Evolutionary conservation across 2,113 vertebrate species (phyloP), one percentile per base, ranked within the genome.

Genomic region (Microtus ochrogaster): DNA sequence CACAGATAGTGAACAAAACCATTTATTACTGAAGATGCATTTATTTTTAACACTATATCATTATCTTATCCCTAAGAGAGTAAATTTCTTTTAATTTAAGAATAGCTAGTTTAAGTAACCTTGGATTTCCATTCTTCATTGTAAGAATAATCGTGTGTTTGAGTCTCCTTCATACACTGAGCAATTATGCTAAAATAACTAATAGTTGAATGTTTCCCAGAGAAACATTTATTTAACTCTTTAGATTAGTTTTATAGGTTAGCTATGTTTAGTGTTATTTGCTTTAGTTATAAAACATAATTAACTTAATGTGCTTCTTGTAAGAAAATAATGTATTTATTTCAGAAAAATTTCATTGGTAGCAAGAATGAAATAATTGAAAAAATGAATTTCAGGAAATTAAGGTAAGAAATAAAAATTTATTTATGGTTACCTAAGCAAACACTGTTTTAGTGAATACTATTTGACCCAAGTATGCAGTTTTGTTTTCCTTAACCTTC

Each of bases 121-220:
- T 73, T 78, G 58, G 52, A 95, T 97, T 94, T 93, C 14, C 7
- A 86, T 55, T 90, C 70, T 79, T 72, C 3, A 61, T 87, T 73
- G 72, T 90, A 77, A 83, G 76, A 94, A 73, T 52, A 97, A 72
- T 92, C 95, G 85, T 97, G 3, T 30, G 52, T 92, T 96, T 70
- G 73, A 93, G 93, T 93, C 22, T 93, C 26, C 78, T 87, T 49
- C 44, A 84, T 79, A 86, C 74, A 94, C 68, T 77, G 55, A 95
- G 24, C 44, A 95, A 91, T 97, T 91, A 96, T 94, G 61, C 74
- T 90, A 88, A 94, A 85, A 90, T 92, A 90, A 63, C 72, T 94
- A 95, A 41, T 84, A 79, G 36, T 73, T 97, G 68, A 91, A 72
- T 72, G 22, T 89, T 94, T 96, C 86, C 10, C 41, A 94, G 55